Evolutionary conservation across 2,888 invertebrate genomes (phyloP).

Genomic region (Pyralis farinalis): DNA sequence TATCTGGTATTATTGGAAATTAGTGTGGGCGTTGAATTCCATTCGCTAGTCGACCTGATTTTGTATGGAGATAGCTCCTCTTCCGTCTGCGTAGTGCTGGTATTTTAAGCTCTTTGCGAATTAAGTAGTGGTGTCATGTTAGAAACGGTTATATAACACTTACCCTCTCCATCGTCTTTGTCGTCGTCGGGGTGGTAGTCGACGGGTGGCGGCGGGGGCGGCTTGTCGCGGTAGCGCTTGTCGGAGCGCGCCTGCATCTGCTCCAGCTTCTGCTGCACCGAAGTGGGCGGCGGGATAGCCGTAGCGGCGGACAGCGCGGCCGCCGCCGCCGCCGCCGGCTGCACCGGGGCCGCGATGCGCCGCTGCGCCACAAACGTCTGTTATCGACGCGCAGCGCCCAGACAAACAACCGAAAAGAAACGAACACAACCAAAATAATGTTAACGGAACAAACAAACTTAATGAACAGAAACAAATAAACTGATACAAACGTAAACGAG

Average conservation of each 20-base stretch:
- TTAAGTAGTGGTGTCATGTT: no score
- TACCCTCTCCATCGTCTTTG: slow-evolving; percentile 53
- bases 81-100: no score
- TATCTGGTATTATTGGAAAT: no score
- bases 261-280: slow-evolving; percentile 74
- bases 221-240: slow-evolving; percentile 47
- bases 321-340: slow-evolving; percentile 73
- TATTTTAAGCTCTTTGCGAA: no score
- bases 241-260: slow-evolving; percentile 67
- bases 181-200: slow-evolving; percentile 52
- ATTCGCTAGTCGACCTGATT: no score
- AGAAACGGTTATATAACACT: no score
- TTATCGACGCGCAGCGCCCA: slow-evolving; percentile 2
- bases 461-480: not conserved
- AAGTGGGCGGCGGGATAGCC: slow-evolving; percentile 71
- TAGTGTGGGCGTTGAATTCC: no score
- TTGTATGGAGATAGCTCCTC: no score
- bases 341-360: slow-evolving; percentile 71
- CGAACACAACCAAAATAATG: slow-evolving; percentile 1
- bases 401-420: slow-evolving; percentile 5
- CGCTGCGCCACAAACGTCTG: slow-evolving; percentile 75
- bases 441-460: slow-evolving; percentile 1
- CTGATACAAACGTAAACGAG: not conserved
- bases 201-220: slow-evolving; percentile 24
- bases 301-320: slow-evolving; percentile 74